These are phyloP conservation scores for Drosophila setosimentum DNA, from an alignment of 2,888 invertebrate genomes.

Conservation along the genomic window DNA sequence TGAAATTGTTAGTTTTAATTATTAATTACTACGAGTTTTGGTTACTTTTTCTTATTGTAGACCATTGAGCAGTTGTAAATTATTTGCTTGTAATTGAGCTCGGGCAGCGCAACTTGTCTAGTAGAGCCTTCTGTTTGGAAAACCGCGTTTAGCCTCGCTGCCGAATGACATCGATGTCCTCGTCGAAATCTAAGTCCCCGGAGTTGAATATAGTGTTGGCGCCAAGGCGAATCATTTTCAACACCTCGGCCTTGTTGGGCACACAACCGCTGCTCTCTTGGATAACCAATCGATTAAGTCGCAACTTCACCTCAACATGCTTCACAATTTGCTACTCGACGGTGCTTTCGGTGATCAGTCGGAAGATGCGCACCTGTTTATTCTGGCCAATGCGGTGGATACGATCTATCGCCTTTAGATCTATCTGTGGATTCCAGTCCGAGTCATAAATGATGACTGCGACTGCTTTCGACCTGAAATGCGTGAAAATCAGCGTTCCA, in stretches of 20 bases:
- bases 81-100: conserved; percentile 92
- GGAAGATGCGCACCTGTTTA: too few species aligned
- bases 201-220: conserved; percentile 99
- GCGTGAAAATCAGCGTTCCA: conserved; percentile 98
- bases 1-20: not conserved
- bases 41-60: too few species aligned
- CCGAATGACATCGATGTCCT: conserved; percentile 97
- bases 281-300: conserved; percentile 98
- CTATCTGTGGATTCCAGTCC: too few species aligned
- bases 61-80: not conserved
- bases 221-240: conserved; percentile 99
- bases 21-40: not conserved
- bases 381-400: too few species aligned
- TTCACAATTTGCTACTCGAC: conserved; percentile 99
- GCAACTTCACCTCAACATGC: conserved; percentile 98
- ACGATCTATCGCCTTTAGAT: too few species aligned
- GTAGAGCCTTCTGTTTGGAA: conserved; percentile 95
- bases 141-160: conserved; percentile 97
- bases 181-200: conserved; percentile 98
- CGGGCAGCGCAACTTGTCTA: conserved; percentile 98
- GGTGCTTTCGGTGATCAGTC: too few species aligned
- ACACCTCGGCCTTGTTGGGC: conserved; percentile 98
- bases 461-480: conserved; percentile 95
- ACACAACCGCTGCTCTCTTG: conserved; percentile 89
- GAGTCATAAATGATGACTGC: too few species aligned